These are phyloP conservation scores for Junco hyemalis DNA, from an alignment of 2,113 vertebrate genomes.

Conservation along the genomic window DNA sequence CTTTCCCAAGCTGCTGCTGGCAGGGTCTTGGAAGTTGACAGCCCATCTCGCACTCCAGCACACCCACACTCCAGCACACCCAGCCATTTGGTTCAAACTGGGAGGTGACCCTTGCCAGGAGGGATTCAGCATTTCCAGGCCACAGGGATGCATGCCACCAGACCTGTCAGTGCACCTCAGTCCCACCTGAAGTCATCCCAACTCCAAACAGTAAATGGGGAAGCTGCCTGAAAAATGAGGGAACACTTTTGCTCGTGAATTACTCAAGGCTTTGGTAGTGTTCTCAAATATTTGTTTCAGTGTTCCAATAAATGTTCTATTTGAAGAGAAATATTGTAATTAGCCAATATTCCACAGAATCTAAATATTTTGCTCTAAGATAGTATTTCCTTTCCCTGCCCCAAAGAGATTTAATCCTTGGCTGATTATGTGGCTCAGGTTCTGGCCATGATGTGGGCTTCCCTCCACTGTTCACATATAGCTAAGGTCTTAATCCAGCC, in stretches of 20 bases:
- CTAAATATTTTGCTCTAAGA: conserved; percentile 37
- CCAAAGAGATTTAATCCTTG: background rate
- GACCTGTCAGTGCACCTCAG: background rate
- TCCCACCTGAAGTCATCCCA: background rate
- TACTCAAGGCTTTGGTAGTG: conserved; percentile 33
- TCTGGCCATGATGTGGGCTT: background rate
- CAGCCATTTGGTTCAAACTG: background rate
- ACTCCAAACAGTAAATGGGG: background rate
- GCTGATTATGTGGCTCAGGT: background rate
- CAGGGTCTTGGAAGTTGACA: background rate
- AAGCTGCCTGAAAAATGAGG: background rate
- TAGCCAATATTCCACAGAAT: conserved; percentile 10
- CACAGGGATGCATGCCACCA: fast-evolving
- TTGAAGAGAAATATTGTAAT: conserved; percentile 15
- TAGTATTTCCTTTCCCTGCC: background rate
- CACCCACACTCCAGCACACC: background rate
- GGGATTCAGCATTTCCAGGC: background rate
- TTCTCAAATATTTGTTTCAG: conserved; percentile 40
- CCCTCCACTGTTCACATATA: background rate
- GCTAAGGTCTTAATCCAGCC: background rate
- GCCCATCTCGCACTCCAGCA: background rate
- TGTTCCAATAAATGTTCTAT: conserved; percentile 28
- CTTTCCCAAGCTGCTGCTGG: background rate
- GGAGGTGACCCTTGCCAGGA: background rate
- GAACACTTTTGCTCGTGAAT: background rate